These are phyloP conservation scores for Notolabrus celidotus DNA, from an alignment of 2,797 vertebrate species.

Conservation along the genomic window DNA sequence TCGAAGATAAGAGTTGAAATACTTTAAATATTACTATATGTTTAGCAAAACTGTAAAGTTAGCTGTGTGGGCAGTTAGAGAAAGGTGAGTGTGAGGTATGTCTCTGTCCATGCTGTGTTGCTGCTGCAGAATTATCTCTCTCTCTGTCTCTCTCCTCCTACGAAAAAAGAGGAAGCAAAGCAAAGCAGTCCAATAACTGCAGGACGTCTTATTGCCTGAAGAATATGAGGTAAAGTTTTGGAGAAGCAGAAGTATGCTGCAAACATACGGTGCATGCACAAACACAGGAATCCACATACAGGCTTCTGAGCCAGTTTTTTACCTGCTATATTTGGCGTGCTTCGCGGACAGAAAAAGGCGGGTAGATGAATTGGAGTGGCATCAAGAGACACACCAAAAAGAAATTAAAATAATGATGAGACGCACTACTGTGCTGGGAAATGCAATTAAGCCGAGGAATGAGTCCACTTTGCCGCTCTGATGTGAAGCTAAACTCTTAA, in stretches of 20 bases:
- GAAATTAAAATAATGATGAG: conserved; percentile 24
- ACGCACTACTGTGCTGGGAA: conserved; percentile 47
- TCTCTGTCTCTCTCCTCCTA: conserved; percentile 54
- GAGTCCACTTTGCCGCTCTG: conserved; percentile 35
- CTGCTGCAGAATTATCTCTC: conserved; percentile 44
- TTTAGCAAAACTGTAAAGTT: conserved; percentile 45
- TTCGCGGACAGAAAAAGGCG: conserved; percentile 22
- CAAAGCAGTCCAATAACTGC: conserved; percentile 73
- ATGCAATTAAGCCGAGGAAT: conserved; percentile 56
- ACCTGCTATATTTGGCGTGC: conserved; percentile 24
- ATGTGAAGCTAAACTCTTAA: conserved; percentile 69
- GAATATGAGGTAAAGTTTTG: conserved; percentile 23
- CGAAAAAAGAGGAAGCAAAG: conserved; percentile 63
- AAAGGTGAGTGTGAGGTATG: conserved; percentile 60
- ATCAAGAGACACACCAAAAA: conserved; percentile 23
- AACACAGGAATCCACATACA: not conserved
- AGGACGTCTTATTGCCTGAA: conserved; percentile 49
- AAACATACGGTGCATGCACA: not conserved
- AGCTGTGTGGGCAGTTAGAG: conserved; percentile 62
- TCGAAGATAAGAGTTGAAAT: conserved; percentile 17
- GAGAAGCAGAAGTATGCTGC: conserved; percentile 24
- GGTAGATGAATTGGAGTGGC: conserved; percentile 20
- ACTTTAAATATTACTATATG: conserved; percentile 2
- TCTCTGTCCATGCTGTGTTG: conserved; percentile 52
- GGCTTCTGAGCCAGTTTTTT: conserved; percentile 11